Evolutionary conservation across 2,113 vertebrate species (phyloP).

Genomic region (Microtus ochrogaster): DNA sequence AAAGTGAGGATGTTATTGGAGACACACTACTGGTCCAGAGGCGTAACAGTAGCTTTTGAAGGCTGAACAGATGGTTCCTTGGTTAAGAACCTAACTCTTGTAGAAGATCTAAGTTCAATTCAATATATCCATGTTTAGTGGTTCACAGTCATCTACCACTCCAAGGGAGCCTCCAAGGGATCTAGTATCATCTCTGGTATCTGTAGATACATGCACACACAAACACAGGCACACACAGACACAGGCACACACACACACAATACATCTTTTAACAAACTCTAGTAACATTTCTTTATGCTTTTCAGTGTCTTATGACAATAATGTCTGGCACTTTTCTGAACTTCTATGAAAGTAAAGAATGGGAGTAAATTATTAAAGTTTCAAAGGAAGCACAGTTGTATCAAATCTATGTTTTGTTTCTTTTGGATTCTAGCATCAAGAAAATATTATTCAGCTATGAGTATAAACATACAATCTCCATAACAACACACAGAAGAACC

Average conservation of each 20-base stretch:
- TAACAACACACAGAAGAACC: not conserved
- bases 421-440: constrained; percentile 70
- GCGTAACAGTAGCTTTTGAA: not conserved
- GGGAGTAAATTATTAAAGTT: constrained; percentile 57
- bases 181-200: not conserved
- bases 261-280: not conserved
- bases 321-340: constrained; percentile 50
- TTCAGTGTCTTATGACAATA: constrained; percentile 25
- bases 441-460: not conserved
- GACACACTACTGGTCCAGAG: not conserved
- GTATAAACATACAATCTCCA: not conserved
- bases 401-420: constrained; percentile 42
- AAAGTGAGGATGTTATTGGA: not conserved
- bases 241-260: not conserved
- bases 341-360: constrained; percentile 68
- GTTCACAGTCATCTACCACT: not conserved
- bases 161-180: not conserved
- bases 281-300: not conserved
- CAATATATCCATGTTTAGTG: too few species aligned
- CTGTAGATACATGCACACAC: not conserved
- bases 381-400: constrained; percentile 61
- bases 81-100: not conserved
- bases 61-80: not conserved
- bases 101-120: too few species aligned
- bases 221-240: not conserved